A percentile compares a stretch with the other conserved stretches of the same genome.
These are phyloP conservation scores for Danaus plexippus DNA, from an alignment of 1,140 invertebrate genomes.

Conservation along the genomic window DNA sequence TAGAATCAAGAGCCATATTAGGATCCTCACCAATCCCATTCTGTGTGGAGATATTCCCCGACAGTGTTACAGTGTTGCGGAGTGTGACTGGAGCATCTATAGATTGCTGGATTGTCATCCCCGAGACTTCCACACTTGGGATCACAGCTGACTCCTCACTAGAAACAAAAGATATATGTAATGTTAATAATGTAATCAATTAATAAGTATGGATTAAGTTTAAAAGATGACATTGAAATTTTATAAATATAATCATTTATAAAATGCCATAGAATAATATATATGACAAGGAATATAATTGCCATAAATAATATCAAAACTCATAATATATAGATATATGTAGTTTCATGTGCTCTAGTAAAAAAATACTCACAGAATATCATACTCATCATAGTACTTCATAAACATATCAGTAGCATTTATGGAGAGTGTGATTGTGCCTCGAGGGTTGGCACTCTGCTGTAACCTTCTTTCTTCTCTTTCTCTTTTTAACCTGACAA, in stretches of 20 bases:
- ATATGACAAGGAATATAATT: no score
- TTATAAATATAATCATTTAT: no score
- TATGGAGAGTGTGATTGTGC: slow-evolving; percentile 87
- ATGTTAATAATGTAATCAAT: no score
- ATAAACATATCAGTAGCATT: slow-evolving; percentile 96
- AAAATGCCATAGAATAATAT: no score
- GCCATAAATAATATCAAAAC: slow-evolving; percentile 11
- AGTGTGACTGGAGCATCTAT: slow-evolving; percentile 93
- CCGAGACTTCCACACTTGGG: slow-evolving; percentile 88
- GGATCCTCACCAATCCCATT: slow-evolving; percentile 84
- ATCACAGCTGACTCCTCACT: slow-evolving; percentile 73
- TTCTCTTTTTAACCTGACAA: slow-evolving; percentile 72
- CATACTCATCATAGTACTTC: slow-evolving; percentile 81
- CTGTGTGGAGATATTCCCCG: slow-evolving; percentile 85
- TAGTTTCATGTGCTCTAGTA: background rate
- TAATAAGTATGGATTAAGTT: no score
- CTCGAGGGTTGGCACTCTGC: slow-evolving; percentile 91
- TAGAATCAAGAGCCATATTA: background rate
- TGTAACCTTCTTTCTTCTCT: slow-evolving; percentile 87
- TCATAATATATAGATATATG: no score
- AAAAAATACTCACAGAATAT: slow-evolving; percentile 57
- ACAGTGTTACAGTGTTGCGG: slow-evolving; percentile 85
- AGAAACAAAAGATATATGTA: slow-evolving; percentile 30
- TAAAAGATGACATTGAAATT: no score
- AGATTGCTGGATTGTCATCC: slow-evolving; percentile 92